Evolutionary conservation across 2,113 vertebrate species (phyloP).

Genomic region (Hydropotes inermis): DNA sequence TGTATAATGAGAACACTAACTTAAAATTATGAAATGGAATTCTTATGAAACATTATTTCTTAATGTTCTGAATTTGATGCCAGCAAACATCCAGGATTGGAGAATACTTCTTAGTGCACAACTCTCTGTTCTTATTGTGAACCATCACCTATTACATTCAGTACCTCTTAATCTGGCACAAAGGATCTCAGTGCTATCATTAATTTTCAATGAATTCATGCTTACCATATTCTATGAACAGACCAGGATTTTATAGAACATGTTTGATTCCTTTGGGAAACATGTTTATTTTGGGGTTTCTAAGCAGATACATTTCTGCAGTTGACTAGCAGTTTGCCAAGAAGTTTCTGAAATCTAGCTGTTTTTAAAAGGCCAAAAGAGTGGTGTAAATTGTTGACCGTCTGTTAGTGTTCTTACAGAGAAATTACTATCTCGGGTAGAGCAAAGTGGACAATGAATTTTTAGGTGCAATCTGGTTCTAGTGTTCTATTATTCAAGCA

Average conservation of each 20-base stretch:
- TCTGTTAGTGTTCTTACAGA: slow-evolving; percentile 23
- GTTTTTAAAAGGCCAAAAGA: slow-evolving; percentile 37
- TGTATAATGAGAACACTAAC: not conserved
- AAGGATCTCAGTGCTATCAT: not conserved
- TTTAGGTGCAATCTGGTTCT: not conserved
- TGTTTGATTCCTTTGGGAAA: slow-evolving; percentile 21
- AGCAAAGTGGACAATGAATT: not conserved
- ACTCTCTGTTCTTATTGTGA: not conserved
- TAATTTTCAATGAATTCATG: not conserved
- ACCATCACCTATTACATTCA: not conserved
- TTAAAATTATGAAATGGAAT: slow-evolving; percentile 23
- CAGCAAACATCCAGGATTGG: not conserved
- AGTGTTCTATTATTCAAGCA: not conserved
- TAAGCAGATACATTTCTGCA: slow-evolving; percentile 54
- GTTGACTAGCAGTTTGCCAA: slow-evolving; percentile 61
- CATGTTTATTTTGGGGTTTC: slow-evolving; percentile 62
- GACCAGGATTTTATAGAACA: slow-evolving; percentile 30
- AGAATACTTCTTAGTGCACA: not conserved
- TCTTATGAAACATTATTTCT: slow-evolving; percentile 24
- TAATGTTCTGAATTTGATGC: not conserved
- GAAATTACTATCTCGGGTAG: not conserved
- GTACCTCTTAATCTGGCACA: not conserved
- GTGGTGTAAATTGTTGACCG: slow-evolving; percentile 14
- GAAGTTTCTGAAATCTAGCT: slow-evolving; percentile 54
- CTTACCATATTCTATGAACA: not conserved